These are phyloP conservation scores for Sturmia bella DNA, from an alignment of 2,888 invertebrate genomes.

Conservation along the genomic window DNA sequence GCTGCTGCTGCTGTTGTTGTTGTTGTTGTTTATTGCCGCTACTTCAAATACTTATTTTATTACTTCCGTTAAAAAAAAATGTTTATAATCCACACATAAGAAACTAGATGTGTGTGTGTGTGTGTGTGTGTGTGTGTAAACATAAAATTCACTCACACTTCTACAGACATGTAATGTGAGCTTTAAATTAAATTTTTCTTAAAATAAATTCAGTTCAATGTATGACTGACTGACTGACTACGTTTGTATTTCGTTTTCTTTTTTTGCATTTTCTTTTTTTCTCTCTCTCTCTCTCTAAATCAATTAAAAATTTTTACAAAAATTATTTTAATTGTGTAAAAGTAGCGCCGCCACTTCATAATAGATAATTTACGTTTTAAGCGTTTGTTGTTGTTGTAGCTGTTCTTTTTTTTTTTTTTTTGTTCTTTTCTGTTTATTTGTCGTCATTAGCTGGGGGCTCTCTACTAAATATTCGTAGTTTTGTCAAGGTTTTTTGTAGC, in stretches of 20 bases:
- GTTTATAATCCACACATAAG: neutral
- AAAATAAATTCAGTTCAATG: constrained; percentile 60
- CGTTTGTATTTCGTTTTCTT: constrained; percentile 7
- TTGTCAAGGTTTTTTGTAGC: constrained; percentile 47
- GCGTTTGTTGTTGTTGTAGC: constrained; percentile 16
- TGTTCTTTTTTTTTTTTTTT: constrained; percentile 25
- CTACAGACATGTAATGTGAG: constrained; percentile 5
- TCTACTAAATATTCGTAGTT: constrained; percentile 42
- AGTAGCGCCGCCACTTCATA: constrained; percentile 66
- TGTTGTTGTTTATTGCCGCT: constrained; percentile 59
- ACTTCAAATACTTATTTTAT: constrained; percentile 63
- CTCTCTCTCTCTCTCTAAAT: constrained; percentile 48
- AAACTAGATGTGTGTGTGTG: neutral
- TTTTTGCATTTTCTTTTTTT: constrained; percentile 13
- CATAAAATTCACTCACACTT: neutral
- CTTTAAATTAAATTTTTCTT: constrained; percentile 41
- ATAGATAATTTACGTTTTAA: constrained; percentile 63
- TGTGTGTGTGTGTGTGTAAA: neutral
- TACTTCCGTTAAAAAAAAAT: constrained; percentile 55
- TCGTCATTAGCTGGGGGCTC: constrained; percentile 40
- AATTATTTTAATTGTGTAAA: constrained; percentile 68
- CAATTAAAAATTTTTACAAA: constrained; percentile 66
- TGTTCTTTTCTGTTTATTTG: constrained; percentile 33
- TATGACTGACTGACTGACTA: constrained; percentile 20
- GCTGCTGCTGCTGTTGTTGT: constrained; percentile 34